Evolutionary conservation across 2,888 invertebrate species (phyloP).

Genomic region (Lobophora halterata): DNA sequence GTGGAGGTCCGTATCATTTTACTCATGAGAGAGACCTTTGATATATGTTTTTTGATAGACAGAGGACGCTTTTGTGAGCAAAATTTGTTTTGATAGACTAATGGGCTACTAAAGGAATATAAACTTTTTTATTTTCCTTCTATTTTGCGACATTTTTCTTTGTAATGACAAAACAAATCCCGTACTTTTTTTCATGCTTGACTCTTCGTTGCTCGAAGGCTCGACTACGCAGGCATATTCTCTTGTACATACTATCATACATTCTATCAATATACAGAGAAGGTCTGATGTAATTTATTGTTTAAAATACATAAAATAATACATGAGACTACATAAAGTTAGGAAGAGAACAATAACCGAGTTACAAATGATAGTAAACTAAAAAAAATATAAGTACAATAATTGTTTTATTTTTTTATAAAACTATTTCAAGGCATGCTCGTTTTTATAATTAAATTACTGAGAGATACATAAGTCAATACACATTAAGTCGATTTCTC

Average conservation of each 20-base stretch:
- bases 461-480: constrained; percentile 35
- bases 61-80: no score
- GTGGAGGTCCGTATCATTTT: no score
- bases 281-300: not conserved
- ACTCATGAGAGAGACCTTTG: no score
- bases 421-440: constrained; percentile 33
- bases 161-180: constrained; percentile 16
- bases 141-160: constrained; percentile 13
- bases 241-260: constrained; percentile 22
- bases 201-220: no score
- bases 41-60: no score
- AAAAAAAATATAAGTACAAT: constrained; percentile 7
- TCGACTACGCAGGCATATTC: constrained; percentile 40
- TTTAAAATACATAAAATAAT: constrained; percentile 11
- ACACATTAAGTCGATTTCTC: constrained; percentile 38
- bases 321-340: constrained; percentile 18
- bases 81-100: no score
- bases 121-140: no score
- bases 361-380: constrained; percentile 14
- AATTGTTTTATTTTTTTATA: constrained; percentile 2
- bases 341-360: constrained; percentile 27
- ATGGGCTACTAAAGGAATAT: no score
- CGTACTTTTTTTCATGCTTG: constrained; percentile 38
- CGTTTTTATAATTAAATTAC: constrained; percentile 16
- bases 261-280: constrained; percentile 7